These are phyloP conservation scores for Mactromeris polynyma DNA, from an alignment of 2,888 invertebrate genomes.

Conservation along the genomic window DNA sequence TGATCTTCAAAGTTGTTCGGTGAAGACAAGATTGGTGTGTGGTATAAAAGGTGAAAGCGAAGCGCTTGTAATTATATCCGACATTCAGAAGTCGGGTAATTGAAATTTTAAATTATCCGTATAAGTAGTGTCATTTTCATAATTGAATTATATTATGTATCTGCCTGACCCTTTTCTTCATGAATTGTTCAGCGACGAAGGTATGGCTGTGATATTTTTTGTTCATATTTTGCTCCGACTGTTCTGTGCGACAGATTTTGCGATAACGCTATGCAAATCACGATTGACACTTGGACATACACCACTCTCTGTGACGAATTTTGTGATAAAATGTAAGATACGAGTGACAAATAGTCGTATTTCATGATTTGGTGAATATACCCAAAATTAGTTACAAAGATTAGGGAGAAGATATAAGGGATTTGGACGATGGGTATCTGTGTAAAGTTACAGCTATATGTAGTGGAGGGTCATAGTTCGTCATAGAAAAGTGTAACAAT, in stretches of 20 bases:
- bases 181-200: constrained; percentile 18
- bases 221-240: neutral
- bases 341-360: neutral
- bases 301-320: neutral
- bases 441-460: neutral
- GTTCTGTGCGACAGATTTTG: neutral
- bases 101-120: constrained; percentile 43
- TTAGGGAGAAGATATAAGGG: neutral
- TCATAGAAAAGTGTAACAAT: neutral
- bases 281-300: neutral
- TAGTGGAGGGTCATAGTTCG: neutral
- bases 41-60: neutral
- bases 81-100: constrained; percentile 22
- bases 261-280: neutral
- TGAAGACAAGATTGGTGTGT: constrained; percentile 4
- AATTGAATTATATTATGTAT: constrained; percentile 47
- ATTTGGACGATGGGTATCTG: neutral
- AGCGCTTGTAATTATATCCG: neutral
- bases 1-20: neutral
- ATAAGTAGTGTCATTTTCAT: constrained; percentile 50
- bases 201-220: neutral
- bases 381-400: constrained; percentile 1
- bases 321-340: neutral
- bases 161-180: constrained; percentile 9
- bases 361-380: neutral